phyloP scores from a whole-genome alignment of 2,888 invertebrate species.

The Orthonevra nobilis region DNA sequence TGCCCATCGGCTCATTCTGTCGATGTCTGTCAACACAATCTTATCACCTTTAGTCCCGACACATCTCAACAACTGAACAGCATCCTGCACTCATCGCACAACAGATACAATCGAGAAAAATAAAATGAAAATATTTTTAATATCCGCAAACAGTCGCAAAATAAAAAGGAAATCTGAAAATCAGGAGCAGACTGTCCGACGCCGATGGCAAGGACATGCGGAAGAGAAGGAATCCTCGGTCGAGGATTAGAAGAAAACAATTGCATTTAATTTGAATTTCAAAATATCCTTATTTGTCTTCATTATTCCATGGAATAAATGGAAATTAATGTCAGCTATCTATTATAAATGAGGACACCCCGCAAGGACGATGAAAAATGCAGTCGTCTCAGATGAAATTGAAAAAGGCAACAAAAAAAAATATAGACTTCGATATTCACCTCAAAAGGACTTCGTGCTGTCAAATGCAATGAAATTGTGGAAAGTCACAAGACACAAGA shows the following conservation, averaged over 20 bases:
- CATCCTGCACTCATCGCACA: too few species aligned
- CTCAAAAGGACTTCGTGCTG: too few species aligned
- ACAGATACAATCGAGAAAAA: neutral
- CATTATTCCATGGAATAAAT: slow-evolving; percentile 43
- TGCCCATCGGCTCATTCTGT: neutral
- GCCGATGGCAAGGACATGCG: neutral
- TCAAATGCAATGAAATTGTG: too few species aligned
- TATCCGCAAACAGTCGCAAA: slow-evolving; percentile 26
- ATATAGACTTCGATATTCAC: too few species aligned
- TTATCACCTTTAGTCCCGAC: slow-evolving; percentile 1
- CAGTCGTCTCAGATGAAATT: neutral
- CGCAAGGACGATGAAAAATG: neutral
- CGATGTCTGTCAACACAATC: neutral
- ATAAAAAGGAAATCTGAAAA: neutral
- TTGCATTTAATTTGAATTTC: slow-evolving; percentile 60
- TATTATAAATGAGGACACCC: neutral
- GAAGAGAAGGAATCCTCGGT: neutral
- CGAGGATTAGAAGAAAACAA: slow-evolving; percentile 16
- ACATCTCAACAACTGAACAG: too few species aligned
- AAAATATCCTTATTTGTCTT: slow-evolving; percentile 59
- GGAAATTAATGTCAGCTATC: slow-evolving; percentile 32
- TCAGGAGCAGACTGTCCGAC: too few species aligned
- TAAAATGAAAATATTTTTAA: slow-evolving; percentile 40
- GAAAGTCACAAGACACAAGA: too few species aligned
- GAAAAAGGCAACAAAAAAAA: neutral